Evolutionary conservation across 2,797 vertebrate species (phyloP).

Genomic region (Threskiornis aethiopicus): DNA sequence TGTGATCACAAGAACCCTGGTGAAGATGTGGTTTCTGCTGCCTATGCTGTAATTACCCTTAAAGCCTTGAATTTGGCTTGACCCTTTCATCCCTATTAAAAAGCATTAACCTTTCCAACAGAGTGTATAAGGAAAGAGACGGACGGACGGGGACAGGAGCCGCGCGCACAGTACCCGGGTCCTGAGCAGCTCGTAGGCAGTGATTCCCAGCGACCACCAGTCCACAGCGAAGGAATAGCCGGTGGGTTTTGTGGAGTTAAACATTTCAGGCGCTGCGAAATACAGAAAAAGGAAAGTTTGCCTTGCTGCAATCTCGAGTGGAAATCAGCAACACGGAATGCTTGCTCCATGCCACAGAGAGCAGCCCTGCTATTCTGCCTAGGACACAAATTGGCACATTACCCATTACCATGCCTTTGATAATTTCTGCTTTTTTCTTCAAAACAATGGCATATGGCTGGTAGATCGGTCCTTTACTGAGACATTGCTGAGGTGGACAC

Average conservation of each 20-base stretch:
- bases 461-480: background rate
- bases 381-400: no score
- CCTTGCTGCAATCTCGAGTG: background rate
- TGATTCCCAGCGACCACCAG: conserved; percentile 98
- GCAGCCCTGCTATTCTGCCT: background rate
- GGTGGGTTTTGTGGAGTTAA: conserved; percentile 81
- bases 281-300: background rate
- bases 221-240: conserved; percentile 94
- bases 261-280: conserved; percentile 92
- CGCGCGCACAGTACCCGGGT: conserved; percentile 80
- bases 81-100: no score
- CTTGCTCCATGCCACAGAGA: background rate
- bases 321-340: background rate
- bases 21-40: background rate
- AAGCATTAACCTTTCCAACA: background rate
- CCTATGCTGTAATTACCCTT: background rate
- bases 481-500: background rate
- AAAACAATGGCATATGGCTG: background rate
- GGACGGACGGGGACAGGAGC: accelerated
- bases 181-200: conserved; percentile 92
- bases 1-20: background rate
- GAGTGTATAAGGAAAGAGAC: accelerated
- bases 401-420: background rate
- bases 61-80: background rate
- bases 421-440: background rate